A percentile compares a stretch with the other conserved stretches of the same genome.
phyloP scores from a whole-genome alignment of 2,888 invertebrate species.

The Cordylochernes scorpioides region DNA sequence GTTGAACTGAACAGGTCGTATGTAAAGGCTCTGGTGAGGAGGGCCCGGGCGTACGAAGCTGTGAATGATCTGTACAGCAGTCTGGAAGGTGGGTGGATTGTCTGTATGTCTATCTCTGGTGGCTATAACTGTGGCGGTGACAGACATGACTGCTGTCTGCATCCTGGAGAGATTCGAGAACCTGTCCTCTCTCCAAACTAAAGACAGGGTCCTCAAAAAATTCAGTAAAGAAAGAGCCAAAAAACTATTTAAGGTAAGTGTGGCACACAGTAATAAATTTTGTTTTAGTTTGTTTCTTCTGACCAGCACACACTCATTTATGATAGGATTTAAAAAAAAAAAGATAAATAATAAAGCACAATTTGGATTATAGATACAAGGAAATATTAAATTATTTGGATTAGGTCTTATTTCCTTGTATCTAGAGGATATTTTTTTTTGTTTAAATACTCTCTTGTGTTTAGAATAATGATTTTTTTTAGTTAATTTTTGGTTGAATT shows the following conservation, averaged over 20 bases:
- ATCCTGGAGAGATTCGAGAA: slow-evolving; percentile 67
- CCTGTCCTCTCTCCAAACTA: slow-evolving; percentile 45
- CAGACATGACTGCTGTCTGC: slow-evolving; percentile 69
- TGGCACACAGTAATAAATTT: too few relatives aligned
- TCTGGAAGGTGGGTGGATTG: slow-evolving; percentile 32
- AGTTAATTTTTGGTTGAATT: too few relatives aligned
- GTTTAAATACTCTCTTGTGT: too few relatives aligned
- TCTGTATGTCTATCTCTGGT: slow-evolving; percentile 1
- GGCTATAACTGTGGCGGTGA: slow-evolving; percentile 4
- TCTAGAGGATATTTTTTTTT: too few relatives aligned
- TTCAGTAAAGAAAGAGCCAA: slow-evolving; percentile 26
- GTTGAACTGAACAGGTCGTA: slow-evolving; percentile 57
- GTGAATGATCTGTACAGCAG: slow-evolving; percentile 48
- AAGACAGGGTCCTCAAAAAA: slow-evolving; percentile 62
- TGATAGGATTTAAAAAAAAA: too few relatives aligned
- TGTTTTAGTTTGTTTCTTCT: too few relatives aligned
- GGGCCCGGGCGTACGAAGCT: slow-evolving; percentile 43
- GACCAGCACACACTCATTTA: too few relatives aligned
- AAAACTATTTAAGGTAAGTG: slow-evolving; percentile 26
- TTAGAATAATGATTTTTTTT: too few relatives aligned
- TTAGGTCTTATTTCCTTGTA: too few relatives aligned
- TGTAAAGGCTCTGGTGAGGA: slow-evolving; percentile 54
- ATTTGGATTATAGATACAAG: too few relatives aligned
- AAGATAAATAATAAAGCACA: too few relatives aligned
- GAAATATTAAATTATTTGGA: too few relatives aligned